These are phyloP conservation scores for Acholoe squamosa DNA, from an alignment of 2,888 invertebrate genomes.

Conservation along the genomic window DNA sequence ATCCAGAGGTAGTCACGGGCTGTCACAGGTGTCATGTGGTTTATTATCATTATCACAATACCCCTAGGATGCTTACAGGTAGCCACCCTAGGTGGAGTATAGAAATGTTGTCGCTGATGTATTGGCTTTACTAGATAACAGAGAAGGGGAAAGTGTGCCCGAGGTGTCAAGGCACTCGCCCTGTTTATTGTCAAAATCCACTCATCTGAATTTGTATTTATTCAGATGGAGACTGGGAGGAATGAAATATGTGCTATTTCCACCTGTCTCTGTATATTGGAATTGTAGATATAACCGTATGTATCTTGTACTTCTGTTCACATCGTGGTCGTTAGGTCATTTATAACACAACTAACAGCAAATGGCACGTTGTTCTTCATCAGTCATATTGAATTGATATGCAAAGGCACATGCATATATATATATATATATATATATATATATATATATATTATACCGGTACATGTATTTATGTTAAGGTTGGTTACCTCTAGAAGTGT, in stretches of 20 bases:
- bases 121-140: slow-evolving; percentile 8
- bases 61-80: not conserved
- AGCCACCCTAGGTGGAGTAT: not conserved
- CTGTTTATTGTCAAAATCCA: not conserved
- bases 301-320: too few species aligned
- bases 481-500: too few species aligned
- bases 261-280: not conserved
- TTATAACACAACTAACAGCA: too few species aligned
- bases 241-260: not conserved
- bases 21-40: slow-evolving; percentile 36
- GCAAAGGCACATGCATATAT: too few species aligned
- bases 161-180: not conserved
- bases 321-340: too few species aligned
- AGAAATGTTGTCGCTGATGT: slow-evolving; percentile 21
- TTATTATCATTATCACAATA: slow-evolving; percentile 16
- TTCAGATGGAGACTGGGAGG: not conserved
- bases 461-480: too few species aligned
- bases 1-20: not conserved
- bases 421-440: too few species aligned
- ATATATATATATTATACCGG: too few species aligned
- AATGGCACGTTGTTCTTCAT: too few species aligned
- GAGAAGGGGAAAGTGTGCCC: not conserved
- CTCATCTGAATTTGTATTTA: slow-evolving; percentile 7
- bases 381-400: too few species aligned
- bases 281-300: not conserved